Evolutionary conservation across 2,888 invertebrate species (phyloP), one percentile per base, ranked within the genome.

Genomic region (Eudemis profundana): DNA sequence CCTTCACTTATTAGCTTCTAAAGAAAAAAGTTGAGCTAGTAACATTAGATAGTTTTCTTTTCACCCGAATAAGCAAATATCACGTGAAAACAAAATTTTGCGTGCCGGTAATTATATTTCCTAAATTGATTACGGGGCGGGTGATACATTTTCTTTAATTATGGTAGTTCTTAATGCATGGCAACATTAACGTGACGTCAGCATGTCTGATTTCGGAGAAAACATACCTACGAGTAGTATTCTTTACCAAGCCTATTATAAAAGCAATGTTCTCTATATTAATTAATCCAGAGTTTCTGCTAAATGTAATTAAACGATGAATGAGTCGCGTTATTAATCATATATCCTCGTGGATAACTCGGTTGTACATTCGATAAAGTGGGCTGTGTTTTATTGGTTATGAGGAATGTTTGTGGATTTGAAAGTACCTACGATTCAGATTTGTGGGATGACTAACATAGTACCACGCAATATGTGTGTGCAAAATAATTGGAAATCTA

Each of bases 231-330:
- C n/a, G n/a, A n/a, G n/a, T n/a, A 61, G 42, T 50, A 42, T 29
- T 29, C 17, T 23, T n/a, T n/a, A n/a, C n/a, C n/a, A n/a, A n/a
- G 42, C 33, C 21, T 19, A 36, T 33, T 33, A 61, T 33, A 7
- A 42, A 50, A 42, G 27, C 51, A 46, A 51, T 60, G 47, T 49
- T 59, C 44, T 33, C 17, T 49, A 56, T 46, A 60, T 53, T 44
- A 56, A 63, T 63, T 60, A 59, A 61, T 64, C 57, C 50, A 54
- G 54, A 42, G 61, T 54, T 63, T 67, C 69, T 72, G 71, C 69
- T 72, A 73, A 76, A 74, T 69, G 75, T 74, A 77, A 79, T 79
- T 77, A 79, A 74, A 74, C 69, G 72, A 68, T 71, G 72, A 75
- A 75, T 73, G 76, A 76, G 74, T 73, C 68, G 68, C 67, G n/a